Conservation (phyloP, 2,888 invertebrate species). For the Nephrotoma flavescens region DNA sequence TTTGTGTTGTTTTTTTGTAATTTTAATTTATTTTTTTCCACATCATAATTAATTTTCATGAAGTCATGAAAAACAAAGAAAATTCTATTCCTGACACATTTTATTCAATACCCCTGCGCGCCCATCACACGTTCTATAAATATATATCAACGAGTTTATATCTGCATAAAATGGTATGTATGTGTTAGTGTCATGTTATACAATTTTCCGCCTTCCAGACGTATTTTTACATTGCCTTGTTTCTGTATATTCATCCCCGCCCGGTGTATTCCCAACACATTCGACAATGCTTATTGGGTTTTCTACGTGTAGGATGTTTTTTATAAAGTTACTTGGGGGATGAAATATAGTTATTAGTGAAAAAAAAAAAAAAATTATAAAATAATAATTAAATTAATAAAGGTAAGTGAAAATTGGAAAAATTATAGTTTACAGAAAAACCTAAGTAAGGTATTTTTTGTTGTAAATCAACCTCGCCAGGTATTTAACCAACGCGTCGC, state of each 20-base stretch:
- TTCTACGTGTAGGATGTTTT: neutral
- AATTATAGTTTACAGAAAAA: neutral
- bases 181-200: neutral
- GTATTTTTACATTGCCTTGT: neutral
- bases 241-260: no score
- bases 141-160: neutral
- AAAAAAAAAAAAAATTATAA: neutral
- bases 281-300: no score
- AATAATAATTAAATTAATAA: neutral
- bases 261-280: no score
- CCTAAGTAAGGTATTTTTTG: neutral
- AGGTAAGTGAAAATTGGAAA: neutral
- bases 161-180: neutral
- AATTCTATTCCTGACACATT: neutral
- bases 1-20: neutral
- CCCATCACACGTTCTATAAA: neutral
- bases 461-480: neutral
- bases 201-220: neutral
- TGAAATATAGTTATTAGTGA: neutral
- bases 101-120: neutral
- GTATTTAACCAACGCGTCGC: neutral
- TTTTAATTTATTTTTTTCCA: neutral
- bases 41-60: neutral
- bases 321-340: neutral
- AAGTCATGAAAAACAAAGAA: neutral